Base-by-base conservation (phyloP, 2,797 vertebrate species). In the Anguilla megastoma region DNA sequence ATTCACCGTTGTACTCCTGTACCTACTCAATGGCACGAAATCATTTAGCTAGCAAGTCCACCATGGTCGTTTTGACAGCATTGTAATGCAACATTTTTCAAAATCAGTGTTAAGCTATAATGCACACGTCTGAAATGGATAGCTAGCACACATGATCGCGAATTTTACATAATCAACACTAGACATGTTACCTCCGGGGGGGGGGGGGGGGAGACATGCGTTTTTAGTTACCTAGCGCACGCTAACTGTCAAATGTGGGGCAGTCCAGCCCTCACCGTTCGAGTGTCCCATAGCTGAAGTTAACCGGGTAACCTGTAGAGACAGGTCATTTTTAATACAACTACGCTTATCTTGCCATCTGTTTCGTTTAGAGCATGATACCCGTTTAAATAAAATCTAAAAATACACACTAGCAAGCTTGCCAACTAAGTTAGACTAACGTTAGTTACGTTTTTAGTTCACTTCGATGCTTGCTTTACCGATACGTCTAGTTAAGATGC, bases 1-100 rank as follows among this genome's bases (percentile, higher is more conserved):
- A 9, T 21, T 7, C 12, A 79, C 36, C 14, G 74, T 4, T 74
- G 27, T 30, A 33, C 69, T 33, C 27, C 45, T 2, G 5, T 9
- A 24, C 41, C 18, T 50, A 50, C 45, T 82, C 79, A 41, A 56
- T 84, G 86, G 60, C 86, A 63, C 76, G 45, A 58, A 50, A 84
- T 41, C 24, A 63, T 83, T 24, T 14, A n/a, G 79, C 45, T 14
- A n/a, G 79, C 45, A 66, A 33, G 56, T 58, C 41, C 79, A 50
- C 36, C 36, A n/a, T 24, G 36, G 45, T 48, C 41, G 71, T 76
- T 76, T 48, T 80, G 76, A 80, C 76, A 80, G 76, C 76, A 24
- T 41, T 82, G 8, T 9, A 45, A 9, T 24, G 21, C 41, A 48
- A 9, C 10, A 24, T 14, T 82, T 24, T 9, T 3, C 41, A 24